Evolutionary conservation across 2,113 vertebrate genomes (phyloP).

Genomic region (Melanerpes formicivorus): DNA sequence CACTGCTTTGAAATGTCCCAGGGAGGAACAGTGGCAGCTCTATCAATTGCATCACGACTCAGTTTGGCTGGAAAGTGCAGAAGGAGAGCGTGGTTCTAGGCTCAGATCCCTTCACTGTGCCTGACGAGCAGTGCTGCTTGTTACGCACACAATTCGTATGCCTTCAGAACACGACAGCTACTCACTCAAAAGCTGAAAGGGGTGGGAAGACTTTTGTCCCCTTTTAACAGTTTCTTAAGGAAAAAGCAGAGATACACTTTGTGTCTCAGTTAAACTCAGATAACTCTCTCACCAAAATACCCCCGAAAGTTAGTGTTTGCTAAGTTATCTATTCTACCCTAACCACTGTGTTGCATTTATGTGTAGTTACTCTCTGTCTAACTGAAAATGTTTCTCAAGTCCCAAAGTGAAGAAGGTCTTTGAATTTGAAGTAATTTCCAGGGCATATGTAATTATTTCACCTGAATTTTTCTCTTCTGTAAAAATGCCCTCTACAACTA

Average conservation of each 20-base stretch:
- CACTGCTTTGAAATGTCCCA: background rate
- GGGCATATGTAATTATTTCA: background rate
- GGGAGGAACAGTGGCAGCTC: background rate
- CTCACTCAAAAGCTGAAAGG: background rate
- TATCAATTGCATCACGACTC: background rate
- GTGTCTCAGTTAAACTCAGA: background rate
- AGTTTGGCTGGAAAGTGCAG: background rate
- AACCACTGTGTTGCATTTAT: background rate
- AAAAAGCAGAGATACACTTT: background rate
- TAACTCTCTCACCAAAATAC: background rate
- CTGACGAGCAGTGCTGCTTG: background rate
- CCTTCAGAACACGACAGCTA: background rate
- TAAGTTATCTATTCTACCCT: background rate
- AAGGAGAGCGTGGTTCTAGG: rapidly evolving
- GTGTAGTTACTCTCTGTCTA: background rate
- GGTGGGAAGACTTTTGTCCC: background rate
- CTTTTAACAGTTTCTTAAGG: background rate
- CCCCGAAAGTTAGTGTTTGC: background rate
- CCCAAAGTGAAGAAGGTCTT: background rate
- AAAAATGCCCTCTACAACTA: too few relatives aligned
- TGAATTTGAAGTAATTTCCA: background rate
- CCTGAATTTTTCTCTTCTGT: background rate
- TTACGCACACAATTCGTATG: rapidly evolving
- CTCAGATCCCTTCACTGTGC: rapidly evolving
- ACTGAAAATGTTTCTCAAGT: background rate